Base-by-base conservation (phyloP, 2,113 vertebrate species). In the Sphyrna mokarran region DNA sequence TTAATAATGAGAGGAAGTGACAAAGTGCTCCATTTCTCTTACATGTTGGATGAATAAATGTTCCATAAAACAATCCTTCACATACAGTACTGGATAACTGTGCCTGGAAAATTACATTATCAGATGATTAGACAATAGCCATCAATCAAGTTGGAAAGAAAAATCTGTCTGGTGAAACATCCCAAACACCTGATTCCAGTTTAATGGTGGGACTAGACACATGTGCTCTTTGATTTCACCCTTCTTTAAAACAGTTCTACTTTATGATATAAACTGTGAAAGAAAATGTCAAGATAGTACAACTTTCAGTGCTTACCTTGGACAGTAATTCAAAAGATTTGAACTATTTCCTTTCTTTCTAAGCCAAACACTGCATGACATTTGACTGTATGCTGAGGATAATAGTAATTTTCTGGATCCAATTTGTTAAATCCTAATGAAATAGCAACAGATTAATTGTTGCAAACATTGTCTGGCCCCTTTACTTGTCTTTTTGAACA, bases 121-220 rank as follows among this genome's bases (percentile, higher is more conserved):
- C 43, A 8, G 94, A 72, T 14, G 69, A 95, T 95, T 95, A 48
- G 94, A 22, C 40, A 72, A 61, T 93, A 37, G 89, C n/a, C 14
- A 72, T 95, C 20, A 76, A 95, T 95, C 94, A 95, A 29, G 11
- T 95, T 1, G 69, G 14, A 70, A 95, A 95, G 69, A 95, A 72
- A 87, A 95, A 48, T 70, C 40, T 29, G 43, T 72, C 40, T 95
- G 94, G 68, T 54, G 23, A 95, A 95, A 95, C 94, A 95, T 95
- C 94, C 11, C 40, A 95, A 95, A 95, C 94, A 95, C 94, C 94
- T 95, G 94, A 95, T 72, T 95, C 94, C 69, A 63, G 94, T 76
- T 95, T 95, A 95, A 95, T 95, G 94, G 94, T 95, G 69, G 94
- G 26, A 76, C 94, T 95, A 16, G 94, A 48, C 40, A 48, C 33